Conservation (phyloP, 2,113 vertebrate species). For the Dicentrarchus labrax region DNA sequence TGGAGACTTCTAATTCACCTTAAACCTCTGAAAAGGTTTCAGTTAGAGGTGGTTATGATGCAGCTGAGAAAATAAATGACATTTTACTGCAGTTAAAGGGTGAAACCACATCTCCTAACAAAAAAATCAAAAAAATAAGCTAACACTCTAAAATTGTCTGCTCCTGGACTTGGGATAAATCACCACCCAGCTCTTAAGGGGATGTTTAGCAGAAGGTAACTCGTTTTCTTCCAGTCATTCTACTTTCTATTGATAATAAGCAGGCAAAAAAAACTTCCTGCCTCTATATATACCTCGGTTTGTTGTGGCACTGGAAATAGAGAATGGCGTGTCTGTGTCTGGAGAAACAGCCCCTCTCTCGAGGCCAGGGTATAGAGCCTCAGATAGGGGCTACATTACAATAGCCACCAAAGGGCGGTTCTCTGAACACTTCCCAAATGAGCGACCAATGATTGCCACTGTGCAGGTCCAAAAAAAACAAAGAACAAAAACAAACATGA, state of each 20-base stretch:
- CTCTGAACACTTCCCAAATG: not conserved
- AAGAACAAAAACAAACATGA: not conserved
- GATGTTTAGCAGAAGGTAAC: not conserved
- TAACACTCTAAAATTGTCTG: not conserved
- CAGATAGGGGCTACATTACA: slow-evolving; percentile 39
- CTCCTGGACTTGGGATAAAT: not conserved
- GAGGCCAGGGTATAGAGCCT: slow-evolving; percentile 2
- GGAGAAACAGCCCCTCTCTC: not conserved
- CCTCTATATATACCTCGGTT: slow-evolving; percentile 62
- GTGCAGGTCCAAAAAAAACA: not conserved
- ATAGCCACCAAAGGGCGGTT: slow-evolving; percentile 12
- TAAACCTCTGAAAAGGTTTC: not conserved
- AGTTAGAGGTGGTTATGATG: not conserved
- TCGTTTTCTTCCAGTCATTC: slow-evolving; percentile 6
- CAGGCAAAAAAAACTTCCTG: slow-evolving; percentile 57
- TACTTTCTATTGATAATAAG: slow-evolving; percentile 54
- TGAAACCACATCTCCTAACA: slow-evolving; percentile 9
- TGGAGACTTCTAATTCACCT: not conserved
- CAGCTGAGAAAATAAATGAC: slow-evolving; percentile 46
- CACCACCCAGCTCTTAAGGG: not conserved
- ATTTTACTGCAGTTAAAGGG: slow-evolving; percentile 24
- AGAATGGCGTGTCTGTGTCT: slow-evolving; percentile 41
- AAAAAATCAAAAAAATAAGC: not conserved
- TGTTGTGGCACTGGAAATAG: slow-evolving; percentile 35
- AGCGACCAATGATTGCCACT: not conserved